phyloP scores from a whole-genome alignment of 2,888 invertebrate species.

The Rhagium mordax region DNA sequence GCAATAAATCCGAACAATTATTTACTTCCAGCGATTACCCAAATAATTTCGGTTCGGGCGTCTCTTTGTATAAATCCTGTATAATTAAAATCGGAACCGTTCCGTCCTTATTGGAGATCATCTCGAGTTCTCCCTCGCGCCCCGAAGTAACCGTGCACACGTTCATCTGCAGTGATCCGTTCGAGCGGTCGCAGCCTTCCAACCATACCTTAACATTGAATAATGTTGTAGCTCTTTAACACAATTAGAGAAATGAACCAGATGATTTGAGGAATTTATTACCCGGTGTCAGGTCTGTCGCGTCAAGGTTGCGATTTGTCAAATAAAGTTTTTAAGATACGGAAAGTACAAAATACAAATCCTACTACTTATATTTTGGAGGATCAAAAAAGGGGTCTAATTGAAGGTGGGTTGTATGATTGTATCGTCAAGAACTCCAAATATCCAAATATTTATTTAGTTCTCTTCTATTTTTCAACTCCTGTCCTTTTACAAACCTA shows the following conservation, averaged over 20 bases:
- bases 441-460: too few relatives aligned
- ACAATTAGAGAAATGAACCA: conserved; percentile 52
- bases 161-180: conserved; percentile 1
- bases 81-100: conserved; percentile 63
- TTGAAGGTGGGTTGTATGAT: too few relatives aligned
- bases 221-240: conserved; percentile 37
- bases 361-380: too few relatives aligned
- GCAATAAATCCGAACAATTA: conserved; percentile 66
- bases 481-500: too few relatives aligned
- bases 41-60: conserved; percentile 47
- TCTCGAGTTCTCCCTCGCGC: conserved; percentile 13
- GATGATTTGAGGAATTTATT: conserved; percentile 39
- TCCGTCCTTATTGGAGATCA: conserved; percentile 11
- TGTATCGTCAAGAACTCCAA: too few relatives aligned
- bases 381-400: too few relatives aligned
- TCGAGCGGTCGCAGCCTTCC: conserved; percentile 15
- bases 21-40: conserved; percentile 67
- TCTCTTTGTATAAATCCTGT: conserved; percentile 65
- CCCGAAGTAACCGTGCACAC: neutral
- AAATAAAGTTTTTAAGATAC: too few relatives aligned
- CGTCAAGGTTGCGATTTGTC: neutral
- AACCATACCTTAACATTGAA: conserved; percentile 43
- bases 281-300: neutral
- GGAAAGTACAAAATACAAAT: too few relatives aligned
- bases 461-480: too few relatives aligned